Percentiles rank a stretch among this genome's conserved stretches.
phyloP scores from a whole-genome alignment of 2,797 vertebrate species.

The Hydrocynus forskahlii region DNA sequence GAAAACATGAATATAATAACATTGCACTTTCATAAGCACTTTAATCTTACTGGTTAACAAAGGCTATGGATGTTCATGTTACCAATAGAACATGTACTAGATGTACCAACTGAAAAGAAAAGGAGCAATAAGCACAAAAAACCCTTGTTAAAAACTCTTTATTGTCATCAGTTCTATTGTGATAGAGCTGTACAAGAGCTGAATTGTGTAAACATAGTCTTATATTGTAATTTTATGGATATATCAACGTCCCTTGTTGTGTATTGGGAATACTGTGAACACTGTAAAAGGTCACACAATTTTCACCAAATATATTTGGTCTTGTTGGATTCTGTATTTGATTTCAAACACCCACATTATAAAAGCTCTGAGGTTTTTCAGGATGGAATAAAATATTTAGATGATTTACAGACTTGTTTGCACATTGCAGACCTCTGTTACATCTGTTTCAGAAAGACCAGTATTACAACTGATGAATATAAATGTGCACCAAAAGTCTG shows the following conservation, averaged over 20 bases:
- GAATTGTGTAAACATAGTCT: neutral
- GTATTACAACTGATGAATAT: neutral
- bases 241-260: neutral
- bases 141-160: neutral
- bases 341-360: neutral
- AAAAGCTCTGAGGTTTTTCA: neutral
- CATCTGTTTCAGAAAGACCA: neutral
- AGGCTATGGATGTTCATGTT: neutral
- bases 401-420: neutral
- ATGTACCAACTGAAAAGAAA: neutral
- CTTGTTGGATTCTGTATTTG: neutral
- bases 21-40: neutral
- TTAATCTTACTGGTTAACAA: conserved; percentile 1
- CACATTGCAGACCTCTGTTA: neutral
- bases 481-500: neutral
- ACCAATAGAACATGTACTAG: neutral
- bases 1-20: neutral
- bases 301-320: neutral
- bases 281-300: neutral
- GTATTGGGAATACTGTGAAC: neutral
- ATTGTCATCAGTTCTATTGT: neutral
- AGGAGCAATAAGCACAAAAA: neutral
- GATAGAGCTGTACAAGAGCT: neutral
- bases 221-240: neutral
- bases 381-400: neutral